Evolutionary conservation across 2,113 vertebrate species (phyloP).

Genomic region (Ptyas mucosa): DNA sequence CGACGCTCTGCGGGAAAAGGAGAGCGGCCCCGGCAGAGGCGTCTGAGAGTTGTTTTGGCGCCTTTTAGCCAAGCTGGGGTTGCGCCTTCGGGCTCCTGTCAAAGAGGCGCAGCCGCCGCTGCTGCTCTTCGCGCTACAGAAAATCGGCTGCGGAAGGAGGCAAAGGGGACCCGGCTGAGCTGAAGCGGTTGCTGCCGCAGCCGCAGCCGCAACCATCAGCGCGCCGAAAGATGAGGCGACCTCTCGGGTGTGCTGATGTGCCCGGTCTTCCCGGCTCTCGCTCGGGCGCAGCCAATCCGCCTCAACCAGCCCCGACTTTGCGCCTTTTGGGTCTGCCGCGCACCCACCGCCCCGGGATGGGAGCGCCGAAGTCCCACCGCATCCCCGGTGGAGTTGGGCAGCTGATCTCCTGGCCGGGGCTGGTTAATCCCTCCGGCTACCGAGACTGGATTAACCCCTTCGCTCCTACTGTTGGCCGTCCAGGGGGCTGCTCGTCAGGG

Average conservation of each 20-base stretch:
- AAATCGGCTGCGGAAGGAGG: neutral
- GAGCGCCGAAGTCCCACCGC: neutral
- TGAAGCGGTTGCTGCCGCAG: neutral
- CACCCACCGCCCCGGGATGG: neutral
- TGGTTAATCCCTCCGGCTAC: neutral
- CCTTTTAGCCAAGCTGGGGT: neutral
- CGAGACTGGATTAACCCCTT: neutral
- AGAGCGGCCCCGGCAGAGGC: neutral
- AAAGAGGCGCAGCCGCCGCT: neutral
- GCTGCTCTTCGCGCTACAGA: neutral
- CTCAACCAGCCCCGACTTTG: neutral
- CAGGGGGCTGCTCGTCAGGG: neutral
- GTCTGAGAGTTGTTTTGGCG: neutral
- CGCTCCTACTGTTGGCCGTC: neutral
- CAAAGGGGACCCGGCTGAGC: neutral
- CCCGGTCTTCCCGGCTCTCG: neutral
- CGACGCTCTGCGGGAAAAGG: neutral
- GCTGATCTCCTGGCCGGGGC: neutral
- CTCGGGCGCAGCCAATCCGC: neutral
- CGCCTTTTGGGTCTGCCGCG: neutral
- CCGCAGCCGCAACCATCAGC: constrained; percentile 1
- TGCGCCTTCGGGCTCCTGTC: constrained; percentile 13
- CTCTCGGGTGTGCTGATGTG: neutral
- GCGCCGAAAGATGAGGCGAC: neutral
- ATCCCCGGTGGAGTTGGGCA: neutral